Conservation (phyloP, 2,797 vertebrate species). For the Hydrophis major region DNA sequence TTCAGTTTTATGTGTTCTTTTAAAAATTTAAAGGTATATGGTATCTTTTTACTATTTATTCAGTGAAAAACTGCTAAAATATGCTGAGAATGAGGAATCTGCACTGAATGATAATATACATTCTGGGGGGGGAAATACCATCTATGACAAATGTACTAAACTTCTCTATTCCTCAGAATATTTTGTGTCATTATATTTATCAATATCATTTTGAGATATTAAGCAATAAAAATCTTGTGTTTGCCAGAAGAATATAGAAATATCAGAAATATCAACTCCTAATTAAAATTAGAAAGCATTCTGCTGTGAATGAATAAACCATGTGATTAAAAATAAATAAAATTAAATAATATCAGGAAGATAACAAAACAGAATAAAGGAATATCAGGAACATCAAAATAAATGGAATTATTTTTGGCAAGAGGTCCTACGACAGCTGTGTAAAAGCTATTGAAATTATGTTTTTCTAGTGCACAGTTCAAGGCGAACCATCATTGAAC, state of each 20-base stretch:
- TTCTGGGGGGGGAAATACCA: not conserved
- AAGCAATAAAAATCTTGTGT: not conserved
- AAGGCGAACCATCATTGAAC: not conserved
- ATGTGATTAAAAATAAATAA: not conserved
- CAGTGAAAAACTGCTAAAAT: not conserved
- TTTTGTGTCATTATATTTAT: not conserved
- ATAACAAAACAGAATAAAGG: not conserved
- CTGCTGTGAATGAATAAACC: not conserved
- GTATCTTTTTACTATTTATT: not conserved
- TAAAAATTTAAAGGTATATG: not conserved
- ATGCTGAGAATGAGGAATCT: not conserved
- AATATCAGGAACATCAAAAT: not conserved
- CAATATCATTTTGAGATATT: not conserved
- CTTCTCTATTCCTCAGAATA: not conserved
- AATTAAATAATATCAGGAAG: not conserved
- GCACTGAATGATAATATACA: not conserved
- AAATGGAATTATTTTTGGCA: not conserved
- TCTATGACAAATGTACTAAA: not conserved
- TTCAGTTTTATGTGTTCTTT: not conserved
- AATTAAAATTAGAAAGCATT: not conserved
- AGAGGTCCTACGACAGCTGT: not conserved
- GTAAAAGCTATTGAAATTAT: not conserved
- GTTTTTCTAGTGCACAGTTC: not conserved
- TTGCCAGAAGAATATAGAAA: not conserved
- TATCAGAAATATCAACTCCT: not conserved